Conservation (phyloP, 2,888 invertebrate species). For the Meiosimyza decipiens region DNA sequence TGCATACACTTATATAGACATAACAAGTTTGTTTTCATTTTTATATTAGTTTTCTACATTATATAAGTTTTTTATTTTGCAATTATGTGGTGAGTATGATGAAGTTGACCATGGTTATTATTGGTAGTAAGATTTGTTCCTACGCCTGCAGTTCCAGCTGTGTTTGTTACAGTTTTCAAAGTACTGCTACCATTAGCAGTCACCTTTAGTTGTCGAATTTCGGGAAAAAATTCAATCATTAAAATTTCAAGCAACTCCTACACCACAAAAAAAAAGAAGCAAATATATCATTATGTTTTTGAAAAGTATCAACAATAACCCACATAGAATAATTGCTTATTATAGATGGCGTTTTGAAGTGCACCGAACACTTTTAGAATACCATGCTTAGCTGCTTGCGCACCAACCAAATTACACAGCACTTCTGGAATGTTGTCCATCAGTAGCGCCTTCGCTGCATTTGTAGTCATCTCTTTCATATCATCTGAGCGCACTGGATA, state of each 20-base stretch:
- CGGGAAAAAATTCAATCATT: constrained; percentile 77
- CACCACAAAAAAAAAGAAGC: constrained; percentile 45
- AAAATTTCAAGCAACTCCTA: constrained; percentile 78
- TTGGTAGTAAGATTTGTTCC: neutral
- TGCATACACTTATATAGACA: constrained; percentile 19
- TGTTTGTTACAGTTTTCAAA: constrained; percentile 30
- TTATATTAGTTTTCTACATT: neutral
- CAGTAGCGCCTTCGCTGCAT: constrained; percentile 72
- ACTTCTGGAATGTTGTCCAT: constrained; percentile 82
- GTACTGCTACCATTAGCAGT: constrained; percentile 37
- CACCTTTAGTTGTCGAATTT: constrained; percentile 71
- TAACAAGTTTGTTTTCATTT: constrained; percentile 26
- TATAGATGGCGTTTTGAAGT: constrained; percentile 84
- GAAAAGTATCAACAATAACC: constrained; percentile 64
- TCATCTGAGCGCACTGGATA: constrained; percentile 70
- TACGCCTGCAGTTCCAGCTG: neutral
- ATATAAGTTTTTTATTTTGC: constrained; percentile 16
- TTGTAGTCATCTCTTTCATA: constrained; percentile 76
- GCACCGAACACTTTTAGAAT: constrained; percentile 88
- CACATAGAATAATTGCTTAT: constrained; percentile 92
- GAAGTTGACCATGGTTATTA: constrained; percentile 7
- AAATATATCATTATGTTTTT: constrained; percentile 23
- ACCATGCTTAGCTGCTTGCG: constrained; percentile 85
- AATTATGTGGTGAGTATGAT: constrained; percentile 26
- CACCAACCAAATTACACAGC: constrained; percentile 85